Evolutionary conservation across 1,140 invertebrate genomes (phyloP), one percentile per base, ranked within the genome.

Genomic region (Aphaenogaster ashmeadi): DNA sequence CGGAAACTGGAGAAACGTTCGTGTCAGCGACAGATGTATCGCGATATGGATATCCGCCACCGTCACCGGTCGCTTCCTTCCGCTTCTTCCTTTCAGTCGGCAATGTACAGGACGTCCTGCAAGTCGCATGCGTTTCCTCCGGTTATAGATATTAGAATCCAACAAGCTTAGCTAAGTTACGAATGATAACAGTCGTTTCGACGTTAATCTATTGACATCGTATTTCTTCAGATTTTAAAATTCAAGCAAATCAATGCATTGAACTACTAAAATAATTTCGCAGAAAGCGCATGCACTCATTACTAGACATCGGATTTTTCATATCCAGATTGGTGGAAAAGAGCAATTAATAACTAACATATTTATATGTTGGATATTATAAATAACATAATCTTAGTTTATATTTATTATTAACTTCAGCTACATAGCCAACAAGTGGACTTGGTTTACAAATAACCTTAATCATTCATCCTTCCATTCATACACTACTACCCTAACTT

Each of bases 11-110:
- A 60, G 83, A 56, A 72, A 87, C 47, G 62, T 83, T 47, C 85
- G 80, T 56, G 80, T 89, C 75, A 88, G 67, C 86, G 75, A 86
- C 89, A 90, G 88, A 91, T 90, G 81, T 85, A 90, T 88, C 71
- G 86, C 69, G 88, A 90, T 90, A 88, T 75, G 72, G 60, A 87
- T 83, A 74, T 84, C 80, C 80, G 67, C 66, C 47, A 50, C 9
- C 18, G 36, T 58, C 36, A 81, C 80, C 77, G 69, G 15, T 83
- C 64, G 54, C 56, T 52, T 80, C 75, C 52, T 87, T 90, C 75
- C 66, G 62, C 33, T 36, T 50, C 50, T 74, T 52, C 77, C 41
- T 81, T 87, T 18, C 18, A 6, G 3, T 50, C 15, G 54, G 15
- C 33, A 38, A 60, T 83, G 27, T 47, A 36, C 27, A 58, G 67